Base-by-base conservation (phyloP, 2,113 vertebrate species). In the Aptenodytes forsteri region DNA sequence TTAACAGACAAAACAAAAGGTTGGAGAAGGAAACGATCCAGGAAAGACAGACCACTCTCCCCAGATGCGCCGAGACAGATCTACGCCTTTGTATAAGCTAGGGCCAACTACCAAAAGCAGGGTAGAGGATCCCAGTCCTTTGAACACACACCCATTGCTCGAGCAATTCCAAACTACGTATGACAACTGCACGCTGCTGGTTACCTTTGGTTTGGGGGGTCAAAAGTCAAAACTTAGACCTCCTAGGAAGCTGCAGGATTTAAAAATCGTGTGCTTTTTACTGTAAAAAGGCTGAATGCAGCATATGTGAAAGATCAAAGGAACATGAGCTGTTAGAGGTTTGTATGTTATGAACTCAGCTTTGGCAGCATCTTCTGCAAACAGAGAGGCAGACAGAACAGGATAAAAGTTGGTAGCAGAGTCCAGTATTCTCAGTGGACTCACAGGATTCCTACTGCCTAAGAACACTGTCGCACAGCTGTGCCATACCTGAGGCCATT, bases 251-350 rank as follows among this genome's bases (percentile, higher is more conserved):
- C 22, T 77, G 54, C 46, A 67, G 66, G 22, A 87, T 77, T 93
- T 58, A 19, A 62, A 93, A 88, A 83, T n/a, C 17, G 30, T 49
- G 25, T 86, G 82, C 9, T 89, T 89, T 91, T 95, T 86, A 59
- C 67, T 30, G 75, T 65, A 87, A 93, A 72, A 47, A 73, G 55
- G 14, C 23, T 73, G 66, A 80, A 67, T 36, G 59, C 64, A 94
- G 50, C 95, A 93, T 93, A 91, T 96, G 96, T 73, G 71, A 95
- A 94, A 83, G 66, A 97, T 95, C 94, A 96, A 90, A 96, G 92
- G 87, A 92, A 83, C 78, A 94, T 90, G 71, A 93, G 67, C 89
- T 93, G 65, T 66, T 83, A 73, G 83, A 93, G 82, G 84, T 94
- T 93, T 96, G 67, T 22, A 40, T 59, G 62, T 80, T 83, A 87